Evolutionary conservation across 2,113 vertebrate genomes (phyloP).

Genomic region (Argyrosomus japonicus): DNA sequence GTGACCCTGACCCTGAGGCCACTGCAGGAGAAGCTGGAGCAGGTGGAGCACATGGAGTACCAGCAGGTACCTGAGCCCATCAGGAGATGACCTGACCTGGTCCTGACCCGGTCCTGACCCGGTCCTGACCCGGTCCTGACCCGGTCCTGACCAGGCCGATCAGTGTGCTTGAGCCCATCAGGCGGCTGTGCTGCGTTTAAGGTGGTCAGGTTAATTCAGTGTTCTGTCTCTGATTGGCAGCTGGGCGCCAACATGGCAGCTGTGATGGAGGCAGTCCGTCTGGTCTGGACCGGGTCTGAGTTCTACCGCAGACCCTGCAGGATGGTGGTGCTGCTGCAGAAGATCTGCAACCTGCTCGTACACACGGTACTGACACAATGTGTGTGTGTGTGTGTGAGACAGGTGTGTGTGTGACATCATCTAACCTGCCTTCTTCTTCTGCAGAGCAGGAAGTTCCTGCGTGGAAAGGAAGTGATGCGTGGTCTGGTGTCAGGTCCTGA

Average conservation of each 20-base stretch:
- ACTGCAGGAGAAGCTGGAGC: constrained; percentile 75
- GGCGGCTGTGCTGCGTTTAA: too few species aligned
- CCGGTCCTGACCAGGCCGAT: too few species aligned
- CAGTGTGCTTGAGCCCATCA: too few species aligned
- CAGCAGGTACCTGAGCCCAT: constrained; percentile 64
- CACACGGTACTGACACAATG: constrained; percentile 73
- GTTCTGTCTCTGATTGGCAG: constrained; percentile 67
- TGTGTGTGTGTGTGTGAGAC: neutral
- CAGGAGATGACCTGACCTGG: too few species aligned
- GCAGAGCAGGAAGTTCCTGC: constrained; percentile 83
- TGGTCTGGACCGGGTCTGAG: constrained; percentile 78
- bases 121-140: too few species aligned
- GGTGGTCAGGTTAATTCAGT: too few species aligned
- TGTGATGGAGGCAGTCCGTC: constrained; percentile 77
- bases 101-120: too few species aligned
- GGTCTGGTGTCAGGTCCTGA: constrained; percentile 82
- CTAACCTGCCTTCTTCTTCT: neutral
- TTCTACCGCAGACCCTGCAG: constrained; percentile 79
- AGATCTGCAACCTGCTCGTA: constrained; percentile 87
- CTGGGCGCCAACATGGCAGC: constrained; percentile 70
- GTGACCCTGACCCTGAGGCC: constrained; percentile 81
- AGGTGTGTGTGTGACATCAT: neutral
- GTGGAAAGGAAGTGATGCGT: constrained; percentile 81
- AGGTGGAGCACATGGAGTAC: constrained; percentile 81
- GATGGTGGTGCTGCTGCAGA: constrained; percentile 82